Evolutionary conservation across 2,113 vertebrate species (phyloP), one percentile per base, ranked within the genome.

Genomic region (Podiceps cristatus): DNA sequence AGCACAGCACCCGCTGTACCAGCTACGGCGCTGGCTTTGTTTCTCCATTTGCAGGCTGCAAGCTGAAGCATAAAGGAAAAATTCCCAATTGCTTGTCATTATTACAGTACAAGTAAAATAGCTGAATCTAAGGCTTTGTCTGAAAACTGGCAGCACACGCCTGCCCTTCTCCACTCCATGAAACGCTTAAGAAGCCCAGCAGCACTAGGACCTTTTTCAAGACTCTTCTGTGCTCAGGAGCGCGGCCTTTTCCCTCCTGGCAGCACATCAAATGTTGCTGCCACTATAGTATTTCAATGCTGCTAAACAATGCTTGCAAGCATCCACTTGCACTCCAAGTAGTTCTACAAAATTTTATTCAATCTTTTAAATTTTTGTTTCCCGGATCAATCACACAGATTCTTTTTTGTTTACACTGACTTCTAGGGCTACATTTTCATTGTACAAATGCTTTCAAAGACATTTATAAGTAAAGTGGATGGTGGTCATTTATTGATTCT

Each of bases 1-100:
- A 97, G 93, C 74, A 73, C 40, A 72, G 73, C n/a, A 29, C 42
- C 93, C 81, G 91, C 85, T 93, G 77, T 56, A 96, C 80, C 77
- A 94, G 84, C 73, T 60, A 45, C 9, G 3, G 80, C 12, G 7
- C 77, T 87, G 40, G 56, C 90, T 75, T 88, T 85, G 66, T 84
- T 74, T 50, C 68, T 91, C 16, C 55, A 2, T 22, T 71, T 49
- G 50, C 13, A 56, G 71, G 22, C 45, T 85, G 77, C 49, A 86
- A 90, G 63, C n/a, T 66, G 86, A 90, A 90, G 62, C 76, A 82
- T 53, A 73, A 52, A 82, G 58, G 45, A 76, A 71, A 91, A 40
- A 28, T 79, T 86, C 73, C 60, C 55, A 67, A 35, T 7, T 24
- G 72, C 44, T 44, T 52, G 29, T 56, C n/a, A 7, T 50, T 45